phyloP scores from a whole-genome alignment of 2,888 invertebrate species.

The Hedychridium roseum region DNA sequence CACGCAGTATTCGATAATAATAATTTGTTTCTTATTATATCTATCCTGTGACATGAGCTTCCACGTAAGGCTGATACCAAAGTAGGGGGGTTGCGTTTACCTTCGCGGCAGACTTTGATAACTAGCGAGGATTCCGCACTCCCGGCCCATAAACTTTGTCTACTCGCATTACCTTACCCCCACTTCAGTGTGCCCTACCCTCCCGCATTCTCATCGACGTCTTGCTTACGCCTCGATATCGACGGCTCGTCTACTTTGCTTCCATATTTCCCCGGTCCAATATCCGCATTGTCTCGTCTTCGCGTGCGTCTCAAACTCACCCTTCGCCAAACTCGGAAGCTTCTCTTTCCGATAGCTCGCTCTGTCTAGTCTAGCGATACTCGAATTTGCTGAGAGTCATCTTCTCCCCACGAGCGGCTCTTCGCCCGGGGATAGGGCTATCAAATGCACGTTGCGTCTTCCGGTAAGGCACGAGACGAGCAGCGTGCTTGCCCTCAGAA shows the following conservation, averaged over 20 bases:
- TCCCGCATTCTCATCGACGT: slow-evolving; percentile 15
- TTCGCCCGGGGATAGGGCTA: slow-evolving; percentile 57
- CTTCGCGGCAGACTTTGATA: slow-evolving; percentile 34
- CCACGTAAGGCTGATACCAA: slow-evolving; percentile 16
- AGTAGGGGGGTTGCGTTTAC: slow-evolving; percentile 22
- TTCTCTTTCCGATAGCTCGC: slow-evolving; percentile 5
- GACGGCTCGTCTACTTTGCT: slow-evolving; percentile 56
- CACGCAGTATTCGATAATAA: no score
- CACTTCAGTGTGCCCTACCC: no score
- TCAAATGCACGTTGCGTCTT: slow-evolving; percentile 58
- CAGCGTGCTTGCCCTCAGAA: no score
- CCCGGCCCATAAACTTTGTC: slow-evolving; percentile 42
- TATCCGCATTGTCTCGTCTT: slow-evolving; percentile 57
- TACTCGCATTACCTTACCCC: slow-evolving; percentile 51
- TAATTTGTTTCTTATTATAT: slow-evolving; percentile 19
- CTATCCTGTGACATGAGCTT: slow-evolving; percentile 17
- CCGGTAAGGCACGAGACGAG: slow-evolving; percentile 8
- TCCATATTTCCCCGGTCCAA: slow-evolving; percentile 51
- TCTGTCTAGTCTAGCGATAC: slow-evolving; percentile 19
- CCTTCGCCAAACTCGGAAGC: slow-evolving; percentile 17
- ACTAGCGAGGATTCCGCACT: slow-evolving; percentile 41
- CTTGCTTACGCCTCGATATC: slow-evolving; percentile 39
- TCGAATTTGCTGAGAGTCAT: slow-evolving; percentile 36
- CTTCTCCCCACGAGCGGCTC: slow-evolving; percentile 25
- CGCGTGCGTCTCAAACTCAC: slow-evolving; percentile 51